Evolutionary conservation across 2,888 invertebrate species (phyloP).

Genomic region (Hirudinaria manillensis): DNA sequence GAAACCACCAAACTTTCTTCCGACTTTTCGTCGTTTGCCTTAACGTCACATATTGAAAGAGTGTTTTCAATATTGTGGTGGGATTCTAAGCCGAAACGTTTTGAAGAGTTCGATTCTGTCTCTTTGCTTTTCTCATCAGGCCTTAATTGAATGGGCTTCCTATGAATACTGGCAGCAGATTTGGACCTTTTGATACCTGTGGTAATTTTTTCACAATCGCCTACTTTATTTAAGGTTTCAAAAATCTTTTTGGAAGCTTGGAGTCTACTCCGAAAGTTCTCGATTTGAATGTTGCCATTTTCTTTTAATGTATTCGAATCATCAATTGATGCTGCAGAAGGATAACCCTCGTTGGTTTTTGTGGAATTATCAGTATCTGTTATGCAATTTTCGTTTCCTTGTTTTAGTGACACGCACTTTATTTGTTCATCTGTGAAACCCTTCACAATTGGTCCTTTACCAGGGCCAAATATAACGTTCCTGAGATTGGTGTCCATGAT

Average conservation of each 20-base stretch:
- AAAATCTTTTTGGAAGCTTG: not conserved
- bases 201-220: not conserved
- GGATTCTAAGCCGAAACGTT: not conserved
- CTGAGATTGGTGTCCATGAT: too few species aligned
- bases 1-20: not conserved
- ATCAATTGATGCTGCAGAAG: too few species aligned
- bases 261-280: not conserved
- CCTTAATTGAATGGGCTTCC: not conserved
- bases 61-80: not conserved
- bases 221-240: constrained; percentile 1
- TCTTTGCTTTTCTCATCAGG: not conserved
- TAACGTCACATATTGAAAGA: not conserved
- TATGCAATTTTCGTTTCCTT: too few species aligned
- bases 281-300: not conserved
- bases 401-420: too few species aligned
- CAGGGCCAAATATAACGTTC: too few species aligned
- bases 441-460: too few species aligned
- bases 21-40: not conserved
- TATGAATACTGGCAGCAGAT: not conserved
- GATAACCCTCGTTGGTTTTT: too few species aligned
- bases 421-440: too few species aligned
- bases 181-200: not conserved
- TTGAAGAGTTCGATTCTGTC: not conserved
- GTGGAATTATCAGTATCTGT: too few species aligned
- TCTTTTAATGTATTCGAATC: too few species aligned